Conservation (phyloP, 2,797 vertebrate genomes). For the Triplophysa yarkandensis region DNA sequence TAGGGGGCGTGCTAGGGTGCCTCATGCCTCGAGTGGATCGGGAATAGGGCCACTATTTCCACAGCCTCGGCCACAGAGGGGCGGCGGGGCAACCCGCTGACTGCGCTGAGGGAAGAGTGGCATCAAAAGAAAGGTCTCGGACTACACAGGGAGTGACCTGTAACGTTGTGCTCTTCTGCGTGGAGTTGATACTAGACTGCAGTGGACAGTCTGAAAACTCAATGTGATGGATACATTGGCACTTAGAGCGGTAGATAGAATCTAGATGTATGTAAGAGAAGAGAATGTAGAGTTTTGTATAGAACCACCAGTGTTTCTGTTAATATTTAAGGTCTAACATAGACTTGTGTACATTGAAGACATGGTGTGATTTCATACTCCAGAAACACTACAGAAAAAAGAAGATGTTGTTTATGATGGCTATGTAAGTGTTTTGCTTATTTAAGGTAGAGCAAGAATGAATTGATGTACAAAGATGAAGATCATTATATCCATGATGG, state of each 20-base stretch:
- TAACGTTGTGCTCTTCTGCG: neutral
- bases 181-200: neutral
- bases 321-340: conserved; percentile 6
- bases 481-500: neutral
- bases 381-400: conserved; percentile 32
- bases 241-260: neutral
- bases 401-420: neutral
- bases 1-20: conserved; percentile 68
- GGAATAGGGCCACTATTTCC: conserved; percentile 56
- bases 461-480: neutral
- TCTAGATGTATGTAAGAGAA: neutral
- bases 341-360: neutral
- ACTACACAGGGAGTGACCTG: conserved; percentile 17
- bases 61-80: conserved; percentile 1
- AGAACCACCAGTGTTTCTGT: neutral
- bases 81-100: neutral
- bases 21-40: conserved; percentile 61
- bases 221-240: conserved; percentile 6
- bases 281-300: neutral
- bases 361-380: conserved; percentile 10
- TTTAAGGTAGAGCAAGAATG: neutral
- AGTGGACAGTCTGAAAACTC: conserved; percentile 14
- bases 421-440: neutral
- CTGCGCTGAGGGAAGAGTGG: conserved; percentile 15
- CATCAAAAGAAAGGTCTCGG: conserved; percentile 37